Percentiles rank a stretch among this genome's conserved stretches.
Evolutionary conservation across 2,888 invertebrate species (phyloP).

Genomic region (Archaeoteleia sp.): DNA sequence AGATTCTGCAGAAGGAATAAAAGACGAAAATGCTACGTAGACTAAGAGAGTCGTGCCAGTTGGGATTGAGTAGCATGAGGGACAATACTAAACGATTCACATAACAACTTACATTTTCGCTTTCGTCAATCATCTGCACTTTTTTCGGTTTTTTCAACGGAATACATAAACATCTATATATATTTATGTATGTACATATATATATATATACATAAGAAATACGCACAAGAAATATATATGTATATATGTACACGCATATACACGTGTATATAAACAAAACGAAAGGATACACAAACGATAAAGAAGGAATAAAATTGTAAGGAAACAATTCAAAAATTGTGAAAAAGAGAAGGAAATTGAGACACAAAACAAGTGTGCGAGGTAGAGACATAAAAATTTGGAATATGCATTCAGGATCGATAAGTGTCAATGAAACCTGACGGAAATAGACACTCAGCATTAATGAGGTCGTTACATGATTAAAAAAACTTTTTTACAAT

Average conservation of each 20-base stretch:
- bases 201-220: slow-evolving; percentile 12
- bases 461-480: too few relatives aligned
- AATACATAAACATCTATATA: slow-evolving; percentile 48
- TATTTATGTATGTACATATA: slow-evolving; percentile 23
- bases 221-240: slow-evolving; percentile 15
- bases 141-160: slow-evolving; percentile 46
- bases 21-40: slow-evolving; percentile 45
- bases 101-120: slow-evolving; percentile 73
- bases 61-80: slow-evolving; percentile 76
- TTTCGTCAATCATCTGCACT: slow-evolving; percentile 69
- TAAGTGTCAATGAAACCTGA: too few relatives aligned
- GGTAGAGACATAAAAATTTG: too few relatives aligned
- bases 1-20: slow-evolving; percentile 39
- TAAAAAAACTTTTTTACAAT: too few relatives aligned
- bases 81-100: slow-evolving; percentile 70
- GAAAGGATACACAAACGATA: too few relatives aligned
- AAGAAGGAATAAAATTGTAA: too few relatives aligned
- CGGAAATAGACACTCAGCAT: too few relatives aligned
- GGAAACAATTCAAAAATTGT: too few relatives aligned
- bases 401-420: too few relatives aligned
- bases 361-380: too few relatives aligned
- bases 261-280: background rate
- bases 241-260: background rate
- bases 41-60: slow-evolving; percentile 77
- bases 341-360: too few relatives aligned